Evolutionary conservation across 2,797 vertebrate genomes (phyloP), one percentile per base, ranked within the genome.

Genomic region (Kryptolebias ocellatus): DNA sequence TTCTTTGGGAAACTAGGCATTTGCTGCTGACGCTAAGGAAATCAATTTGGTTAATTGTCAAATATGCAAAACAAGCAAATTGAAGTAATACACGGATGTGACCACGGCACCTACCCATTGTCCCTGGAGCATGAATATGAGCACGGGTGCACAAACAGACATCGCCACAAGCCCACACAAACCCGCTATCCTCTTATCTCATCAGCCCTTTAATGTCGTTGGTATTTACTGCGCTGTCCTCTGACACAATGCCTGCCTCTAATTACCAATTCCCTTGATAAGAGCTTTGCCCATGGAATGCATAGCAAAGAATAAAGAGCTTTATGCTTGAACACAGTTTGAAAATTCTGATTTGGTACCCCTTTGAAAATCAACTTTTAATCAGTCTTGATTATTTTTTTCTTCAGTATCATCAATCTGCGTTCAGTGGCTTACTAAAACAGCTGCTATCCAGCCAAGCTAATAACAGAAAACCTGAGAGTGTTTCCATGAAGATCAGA

Each of bases 31-130:
- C 4, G 31, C 76, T 64, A 76, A 85, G 83, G 81, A 92, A 93
- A 93, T 93, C 92, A 89, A 91, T 92, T 93, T 88, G 87, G 86
- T 92, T 94, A 94, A 93, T 91, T 93, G 90, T 92, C 91, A 92
- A 93, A 93, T 92, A 92, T 93, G 90, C 89, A 93, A 93, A 51
- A 94, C 92, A 88, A 86, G 87, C 80, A 84, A 89, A 90, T 88
- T 86, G 80, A 80, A 90, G 77, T 74, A 69, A 67, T 70, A 74
- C 78, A 72, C 63, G 69, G 75, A 80, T 69, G 55, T 64, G 83
- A 70, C 86, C 74, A 50, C 62, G 54, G 69, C 74, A 76, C 67
- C 79, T 78, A 47, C 53, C 72, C 67, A 70, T 78, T 81, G 87
- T 83, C 88, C 81, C 87, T 18, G 63, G 80, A 88, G 85, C 83